phyloP scores from a whole-genome alignment of 2,797 vertebrate species.

The Diplodus sargus region DNA sequence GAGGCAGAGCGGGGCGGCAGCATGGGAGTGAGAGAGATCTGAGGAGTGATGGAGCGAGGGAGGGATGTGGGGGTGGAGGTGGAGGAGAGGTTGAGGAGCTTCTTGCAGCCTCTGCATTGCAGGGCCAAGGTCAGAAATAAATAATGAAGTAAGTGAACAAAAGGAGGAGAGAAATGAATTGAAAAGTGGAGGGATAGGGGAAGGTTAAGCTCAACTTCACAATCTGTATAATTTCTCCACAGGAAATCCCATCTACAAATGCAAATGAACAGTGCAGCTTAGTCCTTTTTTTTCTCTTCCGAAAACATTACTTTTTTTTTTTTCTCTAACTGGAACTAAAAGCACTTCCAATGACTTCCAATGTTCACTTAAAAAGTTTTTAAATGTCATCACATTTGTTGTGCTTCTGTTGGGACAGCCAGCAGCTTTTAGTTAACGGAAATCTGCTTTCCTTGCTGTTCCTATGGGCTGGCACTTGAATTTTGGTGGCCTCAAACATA shows the following conservation, averaged over 20 bases:
- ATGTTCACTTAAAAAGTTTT: background rate
- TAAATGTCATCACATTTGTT: background rate
- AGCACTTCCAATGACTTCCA: background rate
- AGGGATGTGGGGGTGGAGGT: constrained; percentile 28
- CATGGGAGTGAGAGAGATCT: constrained; percentile 6
- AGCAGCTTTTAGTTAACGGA: background rate
- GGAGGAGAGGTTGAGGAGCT: constrained; percentile 41
- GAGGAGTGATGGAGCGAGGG: constrained; percentile 7
- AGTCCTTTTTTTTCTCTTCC: background rate
- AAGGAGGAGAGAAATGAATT: constrained; percentile 40
- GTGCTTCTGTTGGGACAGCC: background rate
- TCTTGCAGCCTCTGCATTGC: constrained; percentile 67
- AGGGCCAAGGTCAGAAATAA: constrained; percentile 67
- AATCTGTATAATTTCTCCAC: background rate
- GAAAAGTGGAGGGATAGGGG: constrained; percentile 18
- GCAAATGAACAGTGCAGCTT: constrained; percentile 8
- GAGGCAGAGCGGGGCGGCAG: constrained; percentile 1
- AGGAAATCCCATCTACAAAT: constrained; percentile 9
- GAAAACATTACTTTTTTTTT: background rate
- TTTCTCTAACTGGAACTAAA: background rate
- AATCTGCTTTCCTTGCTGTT: background rate
- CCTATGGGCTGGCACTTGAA: no score
- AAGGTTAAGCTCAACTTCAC: constrained; percentile 29
- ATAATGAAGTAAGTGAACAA: constrained; percentile 65
- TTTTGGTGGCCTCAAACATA: no score